Evolutionary conservation across 2,113 vertebrate species (phyloP), one percentile per base, ranked within the genome.

Genomic region (Myotis davidii): DNA sequence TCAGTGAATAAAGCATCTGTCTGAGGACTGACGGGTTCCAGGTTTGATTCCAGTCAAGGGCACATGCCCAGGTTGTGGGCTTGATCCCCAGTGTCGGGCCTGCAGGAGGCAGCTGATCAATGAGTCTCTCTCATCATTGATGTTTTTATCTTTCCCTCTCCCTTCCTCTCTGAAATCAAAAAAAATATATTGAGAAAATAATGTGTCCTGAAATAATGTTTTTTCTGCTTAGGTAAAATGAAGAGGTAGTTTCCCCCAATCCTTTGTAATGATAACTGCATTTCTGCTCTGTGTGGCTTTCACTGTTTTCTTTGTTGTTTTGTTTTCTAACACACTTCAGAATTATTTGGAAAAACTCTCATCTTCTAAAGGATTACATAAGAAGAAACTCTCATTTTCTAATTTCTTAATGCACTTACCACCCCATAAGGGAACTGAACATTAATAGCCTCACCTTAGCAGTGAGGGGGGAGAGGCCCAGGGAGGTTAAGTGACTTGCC

Each of bases 281-380:
- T 95, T 89, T 91, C 81, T 50, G 4, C 56, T 95, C 84, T 56
- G 0, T 64, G 16, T 70, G 56, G 34, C 81, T 84, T 25, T 83
- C 14, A 61, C 3, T 74, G 70, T 45, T 85, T 85, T 85, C 72
- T 76, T 92, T 79, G 85, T 82, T 87, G 54, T 48, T 92, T 82
- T 88, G 48, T 74, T 96, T 86, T 65, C 64, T 61, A 92, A 79
- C 59, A 91, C 42, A 83, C 5, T 92, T 91, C 52, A 87, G 50
- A 92, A 45, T 93, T 59, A 67, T 84, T 95, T 96, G 93, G 82
- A 64, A 93, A 85, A 85, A 78, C 74, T 81, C 78, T 96, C 42
- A 54, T 89, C 95, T 96, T 56, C 69, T 92, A 69, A 90, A 94
- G 94, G 14, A 39, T 96, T 85, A 18, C 85, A 27, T 72, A 74